These are phyloP conservation scores for Poecilia wingei DNA, from an alignment of 2,797 vertebrate species.

Conservation along the genomic window DNA sequence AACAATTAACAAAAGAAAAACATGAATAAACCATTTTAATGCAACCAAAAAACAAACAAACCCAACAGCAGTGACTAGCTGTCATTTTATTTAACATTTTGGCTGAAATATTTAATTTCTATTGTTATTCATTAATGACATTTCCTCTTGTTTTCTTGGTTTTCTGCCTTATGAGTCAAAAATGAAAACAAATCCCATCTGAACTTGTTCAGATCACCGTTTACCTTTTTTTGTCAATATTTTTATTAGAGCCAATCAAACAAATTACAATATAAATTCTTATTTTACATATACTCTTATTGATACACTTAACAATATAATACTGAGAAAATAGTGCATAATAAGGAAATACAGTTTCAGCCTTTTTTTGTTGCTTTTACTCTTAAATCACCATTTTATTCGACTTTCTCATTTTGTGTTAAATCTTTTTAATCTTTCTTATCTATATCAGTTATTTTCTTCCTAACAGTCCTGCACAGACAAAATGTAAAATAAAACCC, in stretches of 20 bases:
- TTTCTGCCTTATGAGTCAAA: not conserved
- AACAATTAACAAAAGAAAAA: not conserved
- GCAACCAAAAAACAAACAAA: not conserved
- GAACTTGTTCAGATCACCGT: not conserved
- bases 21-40: not conserved
- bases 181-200: not conserved
- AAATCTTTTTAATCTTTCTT: not conserved
- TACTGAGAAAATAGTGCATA: too few species aligned
- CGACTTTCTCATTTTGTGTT: not conserved
- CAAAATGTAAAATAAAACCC: not conserved
- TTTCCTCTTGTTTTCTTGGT: not conserved
- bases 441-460: not conserved
- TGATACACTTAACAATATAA: too few species aligned
- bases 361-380: not conserved
- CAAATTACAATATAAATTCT: too few species aligned
- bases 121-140: not conserved
- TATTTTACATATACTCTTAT: too few species aligned
- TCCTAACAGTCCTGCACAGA: not conserved
- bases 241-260: too few species aligned
- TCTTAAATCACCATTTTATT: not conserved
- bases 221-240: not conserved
- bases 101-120: not conserved
- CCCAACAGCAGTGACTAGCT: not conserved
- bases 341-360: too few species aligned
- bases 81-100: not conserved